Conservation (phyloP, 2,113 vertebrate genomes). For the Ciconia maguari region DNA sequence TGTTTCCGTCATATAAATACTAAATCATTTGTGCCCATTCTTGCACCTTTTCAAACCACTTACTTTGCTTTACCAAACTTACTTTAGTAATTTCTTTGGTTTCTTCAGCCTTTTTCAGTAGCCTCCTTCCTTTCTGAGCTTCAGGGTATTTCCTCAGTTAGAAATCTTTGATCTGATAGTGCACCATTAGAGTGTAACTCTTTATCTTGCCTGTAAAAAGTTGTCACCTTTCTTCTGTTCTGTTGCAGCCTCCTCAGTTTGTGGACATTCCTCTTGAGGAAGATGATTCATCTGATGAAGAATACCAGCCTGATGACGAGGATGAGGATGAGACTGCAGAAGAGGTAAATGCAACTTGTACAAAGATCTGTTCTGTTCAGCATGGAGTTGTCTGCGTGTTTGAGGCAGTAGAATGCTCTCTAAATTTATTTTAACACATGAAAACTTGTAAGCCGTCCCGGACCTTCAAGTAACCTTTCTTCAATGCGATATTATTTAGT, state of each 20-base stretch:
- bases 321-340: slow-evolving; percentile 94
- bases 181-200: not conserved
- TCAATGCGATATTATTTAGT: accelerated
- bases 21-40: not conserved
- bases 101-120: not conserved
- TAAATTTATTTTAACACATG: not conserved
- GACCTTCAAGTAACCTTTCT: not conserved
- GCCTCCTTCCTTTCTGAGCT: not conserved
- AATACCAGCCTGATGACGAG: slow-evolving; percentile 93
- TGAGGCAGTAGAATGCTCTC: not conserved
- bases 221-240: not conserved
- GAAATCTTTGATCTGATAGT: not conserved
- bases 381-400: not conserved
- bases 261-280: slow-evolving; percentile 95
- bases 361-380: not conserved
- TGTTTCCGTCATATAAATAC: not conserved
- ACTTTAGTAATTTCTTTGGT: not conserved
- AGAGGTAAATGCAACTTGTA: slow-evolving; percentile 73
- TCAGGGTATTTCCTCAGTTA: not conserved
- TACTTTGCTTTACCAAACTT: not conserved
- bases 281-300: slow-evolving; percentile 95
- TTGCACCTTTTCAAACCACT: not conserved
- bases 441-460: accelerated
- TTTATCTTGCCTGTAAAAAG: not conserved
- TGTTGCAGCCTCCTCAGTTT: slow-evolving; percentile 87